phyloP scores from a whole-genome alignment of 1,140 invertebrate species.

The Ceratitis capitata region DNA sequence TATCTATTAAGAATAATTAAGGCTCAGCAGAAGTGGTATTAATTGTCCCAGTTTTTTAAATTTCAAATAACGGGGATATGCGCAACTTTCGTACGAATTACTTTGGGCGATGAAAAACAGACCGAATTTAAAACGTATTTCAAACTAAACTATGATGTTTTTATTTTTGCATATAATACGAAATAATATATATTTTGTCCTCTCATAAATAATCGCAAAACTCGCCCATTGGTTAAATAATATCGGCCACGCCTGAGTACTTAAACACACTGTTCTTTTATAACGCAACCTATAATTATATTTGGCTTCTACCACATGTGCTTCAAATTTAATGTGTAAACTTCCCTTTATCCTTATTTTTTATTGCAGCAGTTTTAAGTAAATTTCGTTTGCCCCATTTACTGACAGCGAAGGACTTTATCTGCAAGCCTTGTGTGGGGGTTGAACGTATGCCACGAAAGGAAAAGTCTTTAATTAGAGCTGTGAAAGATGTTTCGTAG shows the following conservation, averaged over 20 bases:
- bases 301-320: not conserved
- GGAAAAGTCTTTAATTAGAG: conserved; percentile 33
- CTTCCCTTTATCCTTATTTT: not conserved
- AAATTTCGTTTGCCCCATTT: not conserved
- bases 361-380: not conserved
- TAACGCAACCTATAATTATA: not conserved
- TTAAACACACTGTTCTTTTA: not conserved
- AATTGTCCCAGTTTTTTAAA: too few species aligned
- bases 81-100: too few species aligned
- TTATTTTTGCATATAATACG: too few species aligned
- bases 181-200: too few species aligned
- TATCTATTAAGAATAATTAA: too few species aligned
- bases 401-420: not conserved
- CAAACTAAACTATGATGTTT: too few species aligned
- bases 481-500: conserved; percentile 40
- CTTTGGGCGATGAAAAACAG: too few species aligned
- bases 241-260: not conserved
- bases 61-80: too few species aligned
- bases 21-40: too few species aligned
- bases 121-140: too few species aligned
- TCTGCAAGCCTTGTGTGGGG: not conserved
- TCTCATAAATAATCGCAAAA: too few species aligned
- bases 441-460: not conserved
- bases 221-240: not conserved
- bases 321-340: not conserved